A percentile compares a stretch with the other conserved stretches of the same genome.
phyloP scores from a whole-genome alignment of 2,888 invertebrate genomes.

The Sericinus montela region DNA sequence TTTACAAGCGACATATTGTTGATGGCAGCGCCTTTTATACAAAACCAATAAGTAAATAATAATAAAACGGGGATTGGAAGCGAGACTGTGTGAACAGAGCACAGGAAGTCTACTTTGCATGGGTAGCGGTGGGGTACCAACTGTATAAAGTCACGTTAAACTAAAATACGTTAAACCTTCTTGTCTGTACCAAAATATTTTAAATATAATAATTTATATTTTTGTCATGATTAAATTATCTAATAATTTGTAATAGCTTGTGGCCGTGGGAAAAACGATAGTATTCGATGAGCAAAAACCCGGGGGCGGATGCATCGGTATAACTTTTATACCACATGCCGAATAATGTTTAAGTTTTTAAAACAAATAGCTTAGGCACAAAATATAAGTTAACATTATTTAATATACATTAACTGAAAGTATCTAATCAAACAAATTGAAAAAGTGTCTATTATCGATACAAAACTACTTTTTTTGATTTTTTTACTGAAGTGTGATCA shows the following conservation, averaged over 20 bases:
- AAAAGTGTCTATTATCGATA: not conserved
- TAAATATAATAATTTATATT: not conserved
- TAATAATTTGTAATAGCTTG: conserved; percentile 48
- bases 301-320: conserved; percentile 59
- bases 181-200: no score
- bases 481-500: conserved; percentile 11
- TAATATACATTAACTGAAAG: no score
- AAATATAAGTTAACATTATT: no score
- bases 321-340: conserved; percentile 42
- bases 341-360: conserved; percentile 20
- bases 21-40: conserved; percentile 66
- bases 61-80: conserved; percentile 62
- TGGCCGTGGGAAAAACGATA: conserved; percentile 69
- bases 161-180: no score
- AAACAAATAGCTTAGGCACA: not conserved
- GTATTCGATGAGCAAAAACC: conserved; percentile 50
- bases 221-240: not conserved
- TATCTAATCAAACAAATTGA: no score
- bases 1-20: conserved; percentile 74
- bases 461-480: conserved; percentile 10
- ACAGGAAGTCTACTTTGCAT: conserved; percentile 67
- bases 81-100: conserved; percentile 66
- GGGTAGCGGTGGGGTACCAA: conserved; percentile 34
- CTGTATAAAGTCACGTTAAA: conserved; percentile 5
- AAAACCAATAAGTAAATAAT: conserved; percentile 74